Conservation (phyloP, 2,888 invertebrate genomes). For the Morinoia aosen region DNA sequence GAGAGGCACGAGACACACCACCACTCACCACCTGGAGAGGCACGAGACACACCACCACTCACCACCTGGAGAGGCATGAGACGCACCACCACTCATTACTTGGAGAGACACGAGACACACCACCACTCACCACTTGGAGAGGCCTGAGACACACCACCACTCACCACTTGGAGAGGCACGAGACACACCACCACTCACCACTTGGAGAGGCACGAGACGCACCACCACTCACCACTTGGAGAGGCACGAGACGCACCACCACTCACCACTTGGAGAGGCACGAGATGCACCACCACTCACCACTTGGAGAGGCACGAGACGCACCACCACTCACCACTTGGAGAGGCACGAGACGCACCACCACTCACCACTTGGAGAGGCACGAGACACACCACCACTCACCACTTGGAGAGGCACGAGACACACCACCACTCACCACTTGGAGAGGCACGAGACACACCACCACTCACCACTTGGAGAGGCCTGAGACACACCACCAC, state of each 20-base stretch:
- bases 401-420: too few species aligned
- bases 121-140: too few species aligned
- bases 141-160: conserved; percentile 54
- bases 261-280: too few species aligned
- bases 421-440: conserved; percentile 76
- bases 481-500: conserved; percentile 54
- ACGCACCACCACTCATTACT: conserved; percentile 76
- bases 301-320: conserved; percentile 86
- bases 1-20: background rate
- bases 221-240: conserved; percentile 79
- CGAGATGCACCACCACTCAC: conserved; percentile 71
- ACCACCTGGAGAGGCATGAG: too few species aligned
- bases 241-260: conserved; percentile 90
- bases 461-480: too few species aligned
- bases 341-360: background rate
- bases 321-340: too few species aligned
- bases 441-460: conserved; percentile 88
- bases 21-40: conserved; percentile 82
- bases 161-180: conserved; percentile 86
- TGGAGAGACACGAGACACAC: conserved; percentile 88
- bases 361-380: conserved; percentile 82
- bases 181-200: conserved; percentile 92
- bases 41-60: conserved; percentile 92
- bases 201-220: too few species aligned
- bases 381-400: conserved; percentile 92